Evolutionary conservation across 2,888 invertebrate species (phyloP), one percentile per base, ranked within the genome.

Genomic region (Eurois occulta): DNA sequence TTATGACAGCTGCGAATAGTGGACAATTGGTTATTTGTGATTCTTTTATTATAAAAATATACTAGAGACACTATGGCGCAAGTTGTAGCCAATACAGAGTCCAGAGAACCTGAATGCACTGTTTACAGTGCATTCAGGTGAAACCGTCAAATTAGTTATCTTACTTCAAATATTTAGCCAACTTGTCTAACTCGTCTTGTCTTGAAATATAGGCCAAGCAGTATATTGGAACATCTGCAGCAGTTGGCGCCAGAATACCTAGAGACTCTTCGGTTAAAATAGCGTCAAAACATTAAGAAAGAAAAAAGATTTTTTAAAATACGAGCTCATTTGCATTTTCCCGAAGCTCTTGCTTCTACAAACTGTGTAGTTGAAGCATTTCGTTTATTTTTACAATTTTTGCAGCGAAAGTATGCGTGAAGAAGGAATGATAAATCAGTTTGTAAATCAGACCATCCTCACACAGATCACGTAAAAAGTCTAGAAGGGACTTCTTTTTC

Each of bases 1-100:
- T 90, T 89, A 88, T 90, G 87, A 81, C 74, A 78, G 82, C 85
- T 77, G 81, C 62, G 81, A 78, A 80, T 71, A 70, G 73, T 79
- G 68, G 77, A 77, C 83, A 87, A 81, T 78, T 64, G 72, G 80
- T 82, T 86, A 83, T 87, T 84, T 84, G 52, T 86, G 60, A 66
- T 78, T 81, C 62, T 85, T 84, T 87, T 85, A 55, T 69, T 77
- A 68, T 68, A 78, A 75, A 83, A 80, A 66, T 60, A 76, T 72
- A 79, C 77, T 69, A 77, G 72, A 80, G 66, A 76, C 62, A 72
- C 43, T 52, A 58, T 68, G 65, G 43, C 65, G 70, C 52, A 78
- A 66, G 46, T 38, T 48, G 41, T 65, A 64, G 62, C 35, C 55
- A 71, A 71, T 41, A 28, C 48, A 13, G 24, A 67, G 28, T n/a